A percentile compares a stretch with the other conserved stretches of the same genome.
phyloP scores from a whole-genome alignment of 2,113 vertebrate genomes.

The Eonycteris spelaea region DNA sequence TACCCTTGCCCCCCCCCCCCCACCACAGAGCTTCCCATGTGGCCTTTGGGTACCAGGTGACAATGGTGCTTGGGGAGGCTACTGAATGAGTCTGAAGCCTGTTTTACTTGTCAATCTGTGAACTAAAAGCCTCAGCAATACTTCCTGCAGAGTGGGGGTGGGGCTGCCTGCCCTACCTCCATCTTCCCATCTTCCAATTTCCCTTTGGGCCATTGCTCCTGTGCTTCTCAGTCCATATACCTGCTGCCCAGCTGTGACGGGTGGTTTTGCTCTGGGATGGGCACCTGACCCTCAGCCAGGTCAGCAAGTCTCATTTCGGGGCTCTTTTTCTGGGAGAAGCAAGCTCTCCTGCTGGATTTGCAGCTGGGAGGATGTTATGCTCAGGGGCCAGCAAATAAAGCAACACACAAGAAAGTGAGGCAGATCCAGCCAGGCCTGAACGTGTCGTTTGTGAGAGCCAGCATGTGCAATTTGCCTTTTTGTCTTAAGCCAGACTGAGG shows the following conservation, averaged over 20 bases:
- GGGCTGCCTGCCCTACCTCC: background rate
- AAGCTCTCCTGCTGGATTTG: background rate
- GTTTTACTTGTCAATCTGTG: background rate
- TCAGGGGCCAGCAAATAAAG: background rate
- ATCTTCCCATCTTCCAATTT: accelerated
- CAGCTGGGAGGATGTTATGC: background rate
- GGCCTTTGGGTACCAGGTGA: background rate
- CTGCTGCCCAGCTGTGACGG: too few relatives aligned
- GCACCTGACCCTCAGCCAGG: background rate
- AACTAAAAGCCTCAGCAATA: background rate
- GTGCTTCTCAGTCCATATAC: background rate
- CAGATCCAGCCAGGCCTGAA: background rate
- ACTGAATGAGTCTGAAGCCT: background rate
- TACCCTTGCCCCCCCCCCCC: background rate
- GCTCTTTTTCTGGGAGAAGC: background rate
- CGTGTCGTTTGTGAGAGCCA: background rate
- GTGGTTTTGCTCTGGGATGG: background rate
- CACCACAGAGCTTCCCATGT: background rate
- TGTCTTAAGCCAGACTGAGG: background rate
- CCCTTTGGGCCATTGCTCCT: background rate
- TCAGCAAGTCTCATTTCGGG: background rate
- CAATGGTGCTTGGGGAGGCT: background rate
- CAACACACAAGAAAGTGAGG: accelerated
- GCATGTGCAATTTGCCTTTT: background rate
- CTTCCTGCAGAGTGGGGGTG: accelerated